A percentile compares a stretch with the other conserved stretches of the same genome.
phyloP scores from a whole-genome alignment of 2,888 invertebrate genomes.

The Stenotaenia linearis region DNA sequence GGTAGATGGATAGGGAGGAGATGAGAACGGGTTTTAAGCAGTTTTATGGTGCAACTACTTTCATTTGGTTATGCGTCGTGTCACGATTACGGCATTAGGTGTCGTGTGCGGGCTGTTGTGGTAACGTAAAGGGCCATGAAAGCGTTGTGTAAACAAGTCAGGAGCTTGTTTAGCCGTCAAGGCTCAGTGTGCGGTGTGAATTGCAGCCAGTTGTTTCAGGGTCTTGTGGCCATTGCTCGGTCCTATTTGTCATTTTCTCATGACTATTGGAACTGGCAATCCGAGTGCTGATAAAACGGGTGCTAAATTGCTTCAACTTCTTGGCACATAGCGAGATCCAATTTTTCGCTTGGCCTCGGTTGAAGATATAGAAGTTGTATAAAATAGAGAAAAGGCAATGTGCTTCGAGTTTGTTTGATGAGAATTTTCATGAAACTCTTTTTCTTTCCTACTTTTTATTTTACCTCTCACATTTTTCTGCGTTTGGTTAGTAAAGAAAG shows the following conservation, averaged over 20 bases:
- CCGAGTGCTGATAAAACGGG: conserved; percentile 5
- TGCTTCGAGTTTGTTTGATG: neutral
- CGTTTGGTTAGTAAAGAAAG: no score
- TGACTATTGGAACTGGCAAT: conserved; percentile 22
- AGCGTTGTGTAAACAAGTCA: conserved; percentile 15
- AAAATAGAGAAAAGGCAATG: conserved; percentile 15
- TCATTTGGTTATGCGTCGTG: conserved; percentile 13
- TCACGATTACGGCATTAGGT: conserved; percentile 3
- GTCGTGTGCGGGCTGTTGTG: conserved; percentile 5
- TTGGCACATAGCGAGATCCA: conserved; percentile 26
- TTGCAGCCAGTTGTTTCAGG: conserved; percentile 20
- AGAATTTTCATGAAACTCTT: neutral
- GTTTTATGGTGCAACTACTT: conserved; percentile 10
- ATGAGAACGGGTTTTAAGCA: neutral
- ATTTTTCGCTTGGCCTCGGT: conserved; percentile 21
- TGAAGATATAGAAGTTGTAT: conserved; percentile 12
- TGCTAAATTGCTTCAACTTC: conserved; percentile 17
- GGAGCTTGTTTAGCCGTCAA: conserved; percentile 20
- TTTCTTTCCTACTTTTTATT: neutral
- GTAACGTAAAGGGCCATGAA: conserved; percentile 2
- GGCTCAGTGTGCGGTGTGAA: neutral
- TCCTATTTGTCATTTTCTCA: conserved; percentile 20
- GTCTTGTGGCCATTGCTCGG: conserved; percentile 12
- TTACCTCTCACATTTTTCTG: neutral
- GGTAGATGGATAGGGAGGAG: neutral